These are phyloP conservation scores for Rhabdomys pumilio DNA, from an alignment of 2,797 vertebrate species.

Conservation along the genomic window DNA sequence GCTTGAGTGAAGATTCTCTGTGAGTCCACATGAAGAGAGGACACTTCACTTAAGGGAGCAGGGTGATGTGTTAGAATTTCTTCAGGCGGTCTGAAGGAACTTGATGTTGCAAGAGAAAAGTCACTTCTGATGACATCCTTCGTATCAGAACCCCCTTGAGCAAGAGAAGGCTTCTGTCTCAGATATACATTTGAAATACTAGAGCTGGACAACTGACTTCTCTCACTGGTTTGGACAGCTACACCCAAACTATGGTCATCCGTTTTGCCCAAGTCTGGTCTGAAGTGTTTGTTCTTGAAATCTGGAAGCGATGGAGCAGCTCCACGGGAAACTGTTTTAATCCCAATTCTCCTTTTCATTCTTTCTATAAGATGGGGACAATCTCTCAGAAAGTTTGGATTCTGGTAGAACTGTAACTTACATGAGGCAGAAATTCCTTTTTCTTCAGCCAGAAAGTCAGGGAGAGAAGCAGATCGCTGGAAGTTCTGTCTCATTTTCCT, in stretches of 20 bases:
- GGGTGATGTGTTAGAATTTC: neutral
- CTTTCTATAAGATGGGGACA: slow-evolving; percentile 75
- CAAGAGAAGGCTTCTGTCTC: neutral
- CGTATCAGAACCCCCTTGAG: neutral
- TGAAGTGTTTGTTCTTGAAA: neutral
- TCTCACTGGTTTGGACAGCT: neutral
- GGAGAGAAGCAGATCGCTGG: slow-evolving; percentile 42
- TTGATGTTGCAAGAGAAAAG: neutral
- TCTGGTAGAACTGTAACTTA: slow-evolving; percentile 79
- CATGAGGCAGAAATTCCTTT: neutral
- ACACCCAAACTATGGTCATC: slow-evolving; percentile 5
- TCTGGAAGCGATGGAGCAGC: neutral
- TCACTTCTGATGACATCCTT: neutral
- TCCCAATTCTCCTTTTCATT: slow-evolving; percentile 76
- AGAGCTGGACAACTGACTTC: neutral
- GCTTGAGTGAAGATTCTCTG: slow-evolving; percentile 21
- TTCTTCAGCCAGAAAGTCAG: slow-evolving; percentile 17
- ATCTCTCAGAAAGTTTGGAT: slow-evolving; percentile 78
- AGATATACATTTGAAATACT: neutral
- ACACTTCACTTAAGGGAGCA: neutral
- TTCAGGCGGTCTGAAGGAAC: neutral
- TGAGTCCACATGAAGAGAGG: neutral
- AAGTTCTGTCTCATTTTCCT: slow-evolving; percentile 80
- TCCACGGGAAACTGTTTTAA: slow-evolving; percentile 32
- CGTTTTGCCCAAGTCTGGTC: neutral